A percentile compares a stretch with the other conserved stretches of the same genome.
Conservation (phyloP, 2,113 vertebrate genomes). For the Pyxicephalus adspersus region DNA sequence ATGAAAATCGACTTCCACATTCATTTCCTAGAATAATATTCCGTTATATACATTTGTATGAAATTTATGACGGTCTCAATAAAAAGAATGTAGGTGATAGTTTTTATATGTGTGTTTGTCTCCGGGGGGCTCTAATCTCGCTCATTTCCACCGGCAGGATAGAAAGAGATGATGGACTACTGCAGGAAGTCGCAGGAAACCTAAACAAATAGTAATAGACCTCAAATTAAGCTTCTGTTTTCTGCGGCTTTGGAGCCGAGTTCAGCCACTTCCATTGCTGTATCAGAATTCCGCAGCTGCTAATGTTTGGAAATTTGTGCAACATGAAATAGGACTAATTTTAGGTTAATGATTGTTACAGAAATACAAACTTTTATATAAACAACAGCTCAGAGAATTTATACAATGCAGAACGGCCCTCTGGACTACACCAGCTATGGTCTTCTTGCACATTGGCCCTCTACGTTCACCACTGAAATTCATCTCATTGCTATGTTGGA, state of each 20-base stretch:
- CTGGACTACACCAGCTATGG: no score
- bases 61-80: background rate
- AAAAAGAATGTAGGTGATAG: background rate
- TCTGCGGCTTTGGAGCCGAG: background rate
- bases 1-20: background rate
- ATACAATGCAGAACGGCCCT: no score
- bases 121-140: background rate
- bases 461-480: no score
- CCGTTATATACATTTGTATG: background rate
- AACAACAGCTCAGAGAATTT: background rate
- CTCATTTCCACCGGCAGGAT: background rate
- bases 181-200: constrained; percentile 18
- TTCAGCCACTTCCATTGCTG: background rate
- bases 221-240: constrained; percentile 28
- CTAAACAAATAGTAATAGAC: constrained; percentile 14
- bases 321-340: background rate
- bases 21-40: constrained; percentile 3
- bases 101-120: background rate
- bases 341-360: background rate
- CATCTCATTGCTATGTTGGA: no score
- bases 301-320: background rate
- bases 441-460: no score
- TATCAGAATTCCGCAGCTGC: background rate
- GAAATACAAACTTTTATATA: background rate
- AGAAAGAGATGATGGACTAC: background rate